A percentile compares a stretch with the other conserved stretches of the same genome.
Conservation (phyloP, 1,140 invertebrate genomes). For the Trichoplusia ni region DNA sequence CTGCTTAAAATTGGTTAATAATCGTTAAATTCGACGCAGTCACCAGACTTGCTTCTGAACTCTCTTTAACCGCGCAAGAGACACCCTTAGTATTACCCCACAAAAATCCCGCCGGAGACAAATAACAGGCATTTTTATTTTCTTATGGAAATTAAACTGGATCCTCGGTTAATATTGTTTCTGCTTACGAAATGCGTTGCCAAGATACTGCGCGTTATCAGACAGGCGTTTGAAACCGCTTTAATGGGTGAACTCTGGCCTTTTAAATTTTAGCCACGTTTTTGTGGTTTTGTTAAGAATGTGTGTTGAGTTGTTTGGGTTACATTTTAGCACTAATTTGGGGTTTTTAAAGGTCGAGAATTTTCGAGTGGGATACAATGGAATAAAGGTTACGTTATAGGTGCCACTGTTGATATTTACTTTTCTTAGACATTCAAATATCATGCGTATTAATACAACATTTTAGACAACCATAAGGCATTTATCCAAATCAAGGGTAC, state of each 20-base stretch:
- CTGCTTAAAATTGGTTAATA: no score
- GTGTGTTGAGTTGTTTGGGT: not conserved
- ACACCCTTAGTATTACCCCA: conserved; percentile 35
- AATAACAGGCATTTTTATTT: conserved; percentile 69
- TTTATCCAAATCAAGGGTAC: no score
- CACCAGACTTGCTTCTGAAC: no score
- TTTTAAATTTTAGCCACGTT: not conserved
- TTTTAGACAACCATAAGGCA: no score
- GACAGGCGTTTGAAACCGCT: conserved; percentile 29
- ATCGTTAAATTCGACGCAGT: no score
- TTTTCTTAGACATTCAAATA: no score
- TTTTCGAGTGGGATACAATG: no score
- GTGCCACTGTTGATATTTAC: no score
- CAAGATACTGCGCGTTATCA: conserved; percentile 31
- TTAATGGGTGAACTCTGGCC: conserved; percentile 9
- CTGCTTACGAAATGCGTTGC: conserved; percentile 34
- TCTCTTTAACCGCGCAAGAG: not conserved
- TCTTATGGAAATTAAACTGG: conserved; percentile 66
- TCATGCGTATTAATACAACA: no score
- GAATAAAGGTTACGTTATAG: no score
- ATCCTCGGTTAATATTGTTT: conserved; percentile 50
- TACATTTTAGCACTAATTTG: not conserved
- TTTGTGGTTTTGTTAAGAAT: not conserved
- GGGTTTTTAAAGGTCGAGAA: no score
- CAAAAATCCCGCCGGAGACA: conserved; percentile 49